Base-by-base conservation (phyloP, 2,113 vertebrate genomes). In the Cochlearius cochlearius region DNA sequence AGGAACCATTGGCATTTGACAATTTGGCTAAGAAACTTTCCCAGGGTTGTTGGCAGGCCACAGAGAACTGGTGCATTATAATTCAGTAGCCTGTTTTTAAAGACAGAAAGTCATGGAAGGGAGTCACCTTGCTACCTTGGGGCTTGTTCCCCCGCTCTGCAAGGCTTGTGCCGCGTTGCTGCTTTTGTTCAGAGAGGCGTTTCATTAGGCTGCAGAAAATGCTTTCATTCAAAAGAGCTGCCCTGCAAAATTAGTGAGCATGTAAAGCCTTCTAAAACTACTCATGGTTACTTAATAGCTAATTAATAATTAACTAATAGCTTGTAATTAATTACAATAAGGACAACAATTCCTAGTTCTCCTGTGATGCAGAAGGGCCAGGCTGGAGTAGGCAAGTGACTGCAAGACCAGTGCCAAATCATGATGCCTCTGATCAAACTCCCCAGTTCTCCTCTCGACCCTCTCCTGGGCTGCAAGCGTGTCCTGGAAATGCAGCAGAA, bases 1-100 rank as follows among this genome's bases (percentile, higher is more conserved):
- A 38, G 36, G 27, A 39, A 18, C 39, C 11, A 36, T 2, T 52
- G 26, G 15, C 32, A 18, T 36, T 39, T 63, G 11, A 56, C 36
- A 56, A 41, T 41, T 41, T 41, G 32, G 11, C 12, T 50, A n/a
- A 67, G 49, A 78, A 73, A 15, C 14, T 84, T 82, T 9, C 23
- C 12, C 19, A 32, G 38, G 34, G 7, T 25, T 29, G 10, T 32
- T 43, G 26, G 13, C 15, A 81, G 56, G 22, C 72, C 10, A 5
- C 8, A n/a, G 12, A 38, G 14, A 52, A 62, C 2, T 1, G 3
- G 10, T 27, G 9, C 0, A 0, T 29, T 36, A 6, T 7, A 69
- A 52, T 26, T 38, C 21, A 32, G 23, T 18, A 49, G 12, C 9
- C 4, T 32, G 10, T 20, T 69, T 64, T 47, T 66, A 32, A n/a